Conservation (phyloP, 2,888 invertebrate species). For the Rhopalosiphum nymphaeae region DNA sequence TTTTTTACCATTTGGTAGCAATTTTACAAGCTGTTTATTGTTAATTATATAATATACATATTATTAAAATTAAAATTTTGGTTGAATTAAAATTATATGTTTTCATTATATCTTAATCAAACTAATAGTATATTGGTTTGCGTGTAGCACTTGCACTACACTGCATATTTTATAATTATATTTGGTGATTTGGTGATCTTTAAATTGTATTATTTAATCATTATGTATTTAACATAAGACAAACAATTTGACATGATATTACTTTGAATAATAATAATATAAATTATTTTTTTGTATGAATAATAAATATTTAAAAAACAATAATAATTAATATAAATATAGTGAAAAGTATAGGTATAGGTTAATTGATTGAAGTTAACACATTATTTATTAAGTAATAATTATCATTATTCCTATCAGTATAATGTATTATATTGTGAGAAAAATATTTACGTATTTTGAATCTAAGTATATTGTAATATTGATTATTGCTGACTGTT, state of each 20-base stretch:
- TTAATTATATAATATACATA: not conserved
- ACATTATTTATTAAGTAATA: not conserved
- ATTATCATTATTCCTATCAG: not conserved
- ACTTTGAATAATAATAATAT: not conserved
- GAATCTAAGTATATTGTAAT: not conserved
- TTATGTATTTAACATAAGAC: not conserved
- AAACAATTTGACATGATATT: not conserved
- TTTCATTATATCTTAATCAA: not conserved
- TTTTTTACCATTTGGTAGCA: not conserved
- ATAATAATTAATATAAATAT: not conserved
- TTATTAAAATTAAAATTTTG: slow-evolving; percentile 15
- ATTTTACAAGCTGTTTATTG: not conserved
- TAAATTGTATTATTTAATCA: not conserved
- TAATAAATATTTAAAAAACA: not conserved
- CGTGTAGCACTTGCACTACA: not conserved
- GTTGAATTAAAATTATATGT: not conserved
- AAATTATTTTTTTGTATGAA: not conserved
- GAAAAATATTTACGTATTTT: not conserved
- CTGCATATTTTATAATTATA: not conserved
- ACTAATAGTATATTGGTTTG: not conserved
- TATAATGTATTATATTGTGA: not conserved
- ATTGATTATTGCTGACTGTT: not conserved
- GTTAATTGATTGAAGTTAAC: not conserved
- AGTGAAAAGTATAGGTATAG: not conserved
- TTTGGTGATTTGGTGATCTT: not conserved